Base-by-base conservation (phyloP, 2,888 invertebrate genomes). In the Dasysyrphus albostriatus region DNA sequence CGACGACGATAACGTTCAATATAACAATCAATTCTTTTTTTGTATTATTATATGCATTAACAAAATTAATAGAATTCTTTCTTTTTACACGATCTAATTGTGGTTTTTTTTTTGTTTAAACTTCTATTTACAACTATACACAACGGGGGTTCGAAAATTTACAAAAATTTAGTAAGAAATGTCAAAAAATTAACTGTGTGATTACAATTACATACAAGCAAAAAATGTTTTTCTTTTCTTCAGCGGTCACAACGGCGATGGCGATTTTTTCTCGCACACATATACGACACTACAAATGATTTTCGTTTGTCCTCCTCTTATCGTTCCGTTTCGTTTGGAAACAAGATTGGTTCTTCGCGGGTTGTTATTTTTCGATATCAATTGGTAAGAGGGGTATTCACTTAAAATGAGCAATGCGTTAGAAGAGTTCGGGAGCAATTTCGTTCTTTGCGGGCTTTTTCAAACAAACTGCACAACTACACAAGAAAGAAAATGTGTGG, bases 301-400 rank as follows among this genome's bases (percentile, higher is more conserved):
- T 77, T 72, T 72, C n/a, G 44, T 80, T 72, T 75, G 67, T 49
- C 19, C 51, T 69, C 16, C 42, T 70, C 44, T 51, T 44, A 16
- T 37, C 74, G 14, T 14, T 37, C 65, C 16, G 70, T 65, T 76
- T 80, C 65, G 37, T 54, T 34, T 65, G 16, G 32, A 16, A 6
- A 12, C 63, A 32, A 63, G 32, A 19, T 49, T 47, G 14, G 47
- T 47, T 63, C 65, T 47, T 65, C 9, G 24, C 51, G 67, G 59
- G 63, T 85, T 85, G 81, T 85, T 85, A 81, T 85, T 85, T 69
- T 85, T 85, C 77, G 76, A 69, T 74, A 56, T 81, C 44, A 63
- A 77, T 85, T 39, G 73, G 81, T 73, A 67, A 34, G 59, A 85
- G 19, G 19, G 47, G 63, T 54, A 34, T 37, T n/a, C 56, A 63